Evolutionary conservation across 2,113 vertebrate species (phyloP), one percentile per base, ranked within the genome.

Genomic region (Blennius ocellaris): DNA sequence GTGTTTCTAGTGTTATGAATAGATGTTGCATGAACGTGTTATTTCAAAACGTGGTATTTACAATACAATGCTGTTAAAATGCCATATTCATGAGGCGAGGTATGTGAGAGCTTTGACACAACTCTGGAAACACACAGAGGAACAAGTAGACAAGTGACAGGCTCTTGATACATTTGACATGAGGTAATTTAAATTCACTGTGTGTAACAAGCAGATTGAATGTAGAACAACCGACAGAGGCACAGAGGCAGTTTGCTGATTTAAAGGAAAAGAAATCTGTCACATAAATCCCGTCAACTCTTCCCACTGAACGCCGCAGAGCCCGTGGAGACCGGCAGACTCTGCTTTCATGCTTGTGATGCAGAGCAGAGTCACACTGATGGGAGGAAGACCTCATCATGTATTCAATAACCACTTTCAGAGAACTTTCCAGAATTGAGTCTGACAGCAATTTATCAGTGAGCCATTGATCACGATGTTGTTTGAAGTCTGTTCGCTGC

Each of bases 401-500:
- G 53, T 60, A 58, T 70, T 55, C 54, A 61, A 36, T 53, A 64
- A 59, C 61, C 9, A 41, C 21, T 5, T 1, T 51, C 37, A 51
- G 43, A 80, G 11, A 66, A 73, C 16, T 71, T 71, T 37, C 8
- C 54, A 73, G 47, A 65, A 68, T 17, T 15, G 44, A 85, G 68
- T 15, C 50, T 36, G 69, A 69, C 50, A 74, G 61, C 61, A 58
- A 37, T 67, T 78, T 59, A 55, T 49, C 61, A 52, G 38, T 3
- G 8, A 65, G 6, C 5, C 30, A 62, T 57, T 57, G 61, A 67
- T 75, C 43, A 66, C 37, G 45, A 44, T 8, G 55, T 72, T 36
- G 14, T 61, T 49, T 58, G 61, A 67, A 50, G 49, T 57, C 43
- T 21, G 48, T 17, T 2, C 30, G 6, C 45, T 47, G 6, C 65